These are phyloP conservation scores for Pseudomyrmex flavicornis DNA, from an alignment of 1,140 invertebrate species.

Conservation along the genomic window DNA sequence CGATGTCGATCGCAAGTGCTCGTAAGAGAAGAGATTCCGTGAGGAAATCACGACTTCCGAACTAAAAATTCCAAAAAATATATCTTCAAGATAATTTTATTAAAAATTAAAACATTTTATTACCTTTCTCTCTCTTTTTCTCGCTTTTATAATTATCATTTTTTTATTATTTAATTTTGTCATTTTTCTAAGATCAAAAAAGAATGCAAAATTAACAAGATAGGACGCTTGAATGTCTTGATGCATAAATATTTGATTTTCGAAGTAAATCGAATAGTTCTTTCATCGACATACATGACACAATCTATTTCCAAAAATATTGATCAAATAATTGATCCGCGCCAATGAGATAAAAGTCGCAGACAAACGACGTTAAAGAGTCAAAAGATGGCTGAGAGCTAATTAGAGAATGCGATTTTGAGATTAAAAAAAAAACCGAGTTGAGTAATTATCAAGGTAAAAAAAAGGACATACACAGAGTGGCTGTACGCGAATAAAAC, in stretches of 20 bases:
- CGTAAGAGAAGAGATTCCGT: neutral
- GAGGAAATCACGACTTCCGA: neutral
- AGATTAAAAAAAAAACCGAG: no score
- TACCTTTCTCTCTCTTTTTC: no score
- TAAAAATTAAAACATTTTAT: no score
- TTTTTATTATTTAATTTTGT: no score
- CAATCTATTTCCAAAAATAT: neutral
- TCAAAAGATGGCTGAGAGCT: no score
- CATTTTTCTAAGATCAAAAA: neutral
- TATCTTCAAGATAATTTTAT: no score
- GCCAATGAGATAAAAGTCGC: neutral
- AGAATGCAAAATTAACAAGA: neutral
- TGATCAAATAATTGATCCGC: slow-evolving; percentile 6
- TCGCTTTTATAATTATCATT: no score
- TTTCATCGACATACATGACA: neutral
- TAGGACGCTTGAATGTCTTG: neutral
- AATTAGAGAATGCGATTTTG: no score
- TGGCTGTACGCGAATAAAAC: neutral
- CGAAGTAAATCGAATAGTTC: neutral
- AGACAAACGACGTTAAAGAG: neutral
- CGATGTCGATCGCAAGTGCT: slow-evolving; percentile 32
- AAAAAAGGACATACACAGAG: neutral
- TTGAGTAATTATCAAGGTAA: no score
- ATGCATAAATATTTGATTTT: slow-evolving; percentile 18
- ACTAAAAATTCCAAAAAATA: neutral